phyloP scores from a whole-genome alignment of 2,797 vertebrate genomes.

The Cuniculus paca region DNA sequence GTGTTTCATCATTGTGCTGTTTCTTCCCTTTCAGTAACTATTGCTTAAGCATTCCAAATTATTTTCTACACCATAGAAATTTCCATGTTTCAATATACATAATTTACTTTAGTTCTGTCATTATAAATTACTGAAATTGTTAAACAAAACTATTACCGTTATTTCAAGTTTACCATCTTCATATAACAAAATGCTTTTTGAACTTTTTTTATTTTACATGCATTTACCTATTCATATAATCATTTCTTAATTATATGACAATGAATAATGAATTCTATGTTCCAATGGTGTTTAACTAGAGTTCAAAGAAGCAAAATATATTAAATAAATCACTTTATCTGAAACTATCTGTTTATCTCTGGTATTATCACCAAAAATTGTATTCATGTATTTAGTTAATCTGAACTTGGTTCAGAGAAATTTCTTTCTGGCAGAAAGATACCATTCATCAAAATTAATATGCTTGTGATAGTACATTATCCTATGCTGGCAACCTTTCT shows the following conservation, averaged over 20 bases:
- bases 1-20: not conserved
- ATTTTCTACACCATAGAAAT: not conserved
- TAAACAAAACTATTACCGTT: not conserved
- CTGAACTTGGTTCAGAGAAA: not conserved
- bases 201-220: not conserved
- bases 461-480: not conserved
- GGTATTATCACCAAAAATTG: not conserved
- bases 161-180: not conserved
- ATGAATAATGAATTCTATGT: not conserved
- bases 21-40: not conserved
- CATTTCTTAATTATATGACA: not conserved
- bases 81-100: not conserved
- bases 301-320: not conserved
- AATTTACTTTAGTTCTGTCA: not conserved
- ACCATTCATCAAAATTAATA: not conserved
- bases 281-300: not conserved
- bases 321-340: not conserved
- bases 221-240: not conserved
- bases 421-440: not conserved
- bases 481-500: not conserved
- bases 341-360: not conserved
- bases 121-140: not conserved
- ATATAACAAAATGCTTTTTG: not conserved
- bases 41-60: not conserved
- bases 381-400: not conserved